A percentile compares a stretch with the other conserved stretches of the same genome.
phyloP scores from a whole-genome alignment of 2,888 invertebrate species.

The Ariolimax columbianus region DNA sequence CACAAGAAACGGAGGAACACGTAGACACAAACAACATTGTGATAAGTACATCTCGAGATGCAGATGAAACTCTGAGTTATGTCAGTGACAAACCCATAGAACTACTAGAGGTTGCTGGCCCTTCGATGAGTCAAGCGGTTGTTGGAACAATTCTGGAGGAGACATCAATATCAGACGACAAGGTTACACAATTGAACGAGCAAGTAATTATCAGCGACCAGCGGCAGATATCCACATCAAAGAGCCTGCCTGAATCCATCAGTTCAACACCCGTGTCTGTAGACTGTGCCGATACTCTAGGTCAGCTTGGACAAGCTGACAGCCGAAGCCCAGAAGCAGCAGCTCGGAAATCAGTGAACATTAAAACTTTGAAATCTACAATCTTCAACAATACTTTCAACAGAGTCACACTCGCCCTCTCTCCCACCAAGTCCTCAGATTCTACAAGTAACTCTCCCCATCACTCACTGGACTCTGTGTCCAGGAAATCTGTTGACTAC shows the following conservation, averaged over 20 bases:
- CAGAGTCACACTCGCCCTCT: slow-evolving; percentile 5
- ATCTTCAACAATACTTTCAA: background rate
- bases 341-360: slow-evolving; percentile 48
- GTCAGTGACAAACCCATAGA: background rate
- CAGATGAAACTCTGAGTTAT: background rate
- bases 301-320: background rate
- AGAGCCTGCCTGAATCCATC: background rate
- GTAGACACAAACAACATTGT: background rate
- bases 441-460: slow-evolving; percentile 53
- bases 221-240: background rate
- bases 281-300: background rate
- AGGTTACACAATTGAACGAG: background rate
- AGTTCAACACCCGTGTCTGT: background rate
- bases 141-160: slow-evolving; percentile 12
- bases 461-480: slow-evolving; percentile 52
- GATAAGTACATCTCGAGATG: background rate
- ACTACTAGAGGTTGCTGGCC: background rate
- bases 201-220: slow-evolving; percentile 24
- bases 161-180: background rate
- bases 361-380: slow-evolving; percentile 50
- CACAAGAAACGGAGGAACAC: background rate
- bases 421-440: slow-evolving; percentile 44
- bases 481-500: slow-evolving; percentile 57
- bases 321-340: background rate
- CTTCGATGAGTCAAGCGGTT: background rate